phyloP scores from a whole-genome alignment of 2,113 vertebrate species.

The Chamaea fasciata region DNA sequence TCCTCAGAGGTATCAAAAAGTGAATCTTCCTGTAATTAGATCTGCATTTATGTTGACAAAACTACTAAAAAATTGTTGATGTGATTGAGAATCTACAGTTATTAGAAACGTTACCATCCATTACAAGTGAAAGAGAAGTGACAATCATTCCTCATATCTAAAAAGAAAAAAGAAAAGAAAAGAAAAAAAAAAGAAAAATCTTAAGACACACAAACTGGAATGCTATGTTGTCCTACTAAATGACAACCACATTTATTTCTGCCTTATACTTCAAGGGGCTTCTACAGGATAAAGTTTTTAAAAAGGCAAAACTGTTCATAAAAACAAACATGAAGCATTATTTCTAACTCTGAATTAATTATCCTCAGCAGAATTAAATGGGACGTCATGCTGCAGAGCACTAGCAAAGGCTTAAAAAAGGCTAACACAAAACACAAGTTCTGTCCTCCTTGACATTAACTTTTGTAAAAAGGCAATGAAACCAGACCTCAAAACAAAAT shows the following conservation, averaged over 20 bases:
- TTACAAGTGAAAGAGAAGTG: background rate
- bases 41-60: background rate
- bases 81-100: background rate
- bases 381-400: background rate
- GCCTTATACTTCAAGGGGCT: background rate
- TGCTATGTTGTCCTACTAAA: background rate
- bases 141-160: background rate
- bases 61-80: background rate
- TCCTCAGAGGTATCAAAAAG: background rate
- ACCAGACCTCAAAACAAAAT: background rate
- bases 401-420: background rate
- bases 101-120: accelerated
- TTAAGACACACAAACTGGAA: background rate
- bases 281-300: background rate
- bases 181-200: background rate
- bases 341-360: background rate
- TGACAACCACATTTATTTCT: background rate
- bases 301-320: background rate
- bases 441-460: background rate
- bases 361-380: background rate
- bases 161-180: too few species aligned
- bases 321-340: background rate
- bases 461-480: background rate
- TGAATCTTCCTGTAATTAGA: background rate
- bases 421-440: background rate